A percentile compares a stretch with the other conserved stretches of the same genome.
These are phyloP conservation scores for Luehdorfia chinensis DNA, from an alignment of 1,140 invertebrate genomes.

Conservation along the genomic window DNA sequence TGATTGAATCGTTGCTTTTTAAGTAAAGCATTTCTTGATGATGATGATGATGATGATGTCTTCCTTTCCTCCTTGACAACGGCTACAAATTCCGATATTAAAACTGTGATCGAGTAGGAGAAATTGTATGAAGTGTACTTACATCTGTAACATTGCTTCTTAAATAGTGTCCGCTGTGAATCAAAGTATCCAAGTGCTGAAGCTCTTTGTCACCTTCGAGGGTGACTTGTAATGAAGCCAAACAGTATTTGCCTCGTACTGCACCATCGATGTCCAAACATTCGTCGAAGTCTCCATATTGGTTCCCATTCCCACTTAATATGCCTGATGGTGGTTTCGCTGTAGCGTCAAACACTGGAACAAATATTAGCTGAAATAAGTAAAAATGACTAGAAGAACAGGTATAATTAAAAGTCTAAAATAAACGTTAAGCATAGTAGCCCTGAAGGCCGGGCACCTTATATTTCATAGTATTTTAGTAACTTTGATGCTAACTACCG, in stretches of 20 bases:
- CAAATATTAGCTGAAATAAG: conserved; percentile 26
- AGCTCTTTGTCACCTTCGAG: conserved; percentile 56
- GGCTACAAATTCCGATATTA: too few species aligned
- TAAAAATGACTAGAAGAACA: neutral
- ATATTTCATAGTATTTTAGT: too few species aligned
- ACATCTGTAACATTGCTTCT: conserved; percentile 80
- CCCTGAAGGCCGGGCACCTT: too few species aligned
- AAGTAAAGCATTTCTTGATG: too few species aligned
- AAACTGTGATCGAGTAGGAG: too few species aligned
- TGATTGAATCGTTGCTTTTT: too few species aligned
- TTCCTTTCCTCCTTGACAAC: too few species aligned
- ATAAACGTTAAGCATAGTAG: too few species aligned
- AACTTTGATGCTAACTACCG: too few species aligned
- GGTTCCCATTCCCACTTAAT: conserved; percentile 80
- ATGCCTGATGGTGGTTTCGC: conserved; percentile 80
- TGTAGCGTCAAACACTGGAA: conserved; percentile 81
- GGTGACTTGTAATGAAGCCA: conserved; percentile 77
- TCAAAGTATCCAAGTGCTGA: conserved; percentile 69
- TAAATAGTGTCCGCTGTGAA: conserved; percentile 79
- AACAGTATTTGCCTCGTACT: conserved; percentile 79
- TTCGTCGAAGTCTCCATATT: conserved; percentile 81
- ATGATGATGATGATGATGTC: too few species aligned
- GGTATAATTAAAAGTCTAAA: too few species aligned
- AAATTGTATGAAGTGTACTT: conserved; percentile 50
- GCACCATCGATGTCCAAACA: conserved; percentile 72